Percentiles rank a stretch among this genome's conserved stretches.
These are phyloP conservation scores for Trogon surrucura DNA, from an alignment of 2,113 vertebrate species.

Conservation along the genomic window DNA sequence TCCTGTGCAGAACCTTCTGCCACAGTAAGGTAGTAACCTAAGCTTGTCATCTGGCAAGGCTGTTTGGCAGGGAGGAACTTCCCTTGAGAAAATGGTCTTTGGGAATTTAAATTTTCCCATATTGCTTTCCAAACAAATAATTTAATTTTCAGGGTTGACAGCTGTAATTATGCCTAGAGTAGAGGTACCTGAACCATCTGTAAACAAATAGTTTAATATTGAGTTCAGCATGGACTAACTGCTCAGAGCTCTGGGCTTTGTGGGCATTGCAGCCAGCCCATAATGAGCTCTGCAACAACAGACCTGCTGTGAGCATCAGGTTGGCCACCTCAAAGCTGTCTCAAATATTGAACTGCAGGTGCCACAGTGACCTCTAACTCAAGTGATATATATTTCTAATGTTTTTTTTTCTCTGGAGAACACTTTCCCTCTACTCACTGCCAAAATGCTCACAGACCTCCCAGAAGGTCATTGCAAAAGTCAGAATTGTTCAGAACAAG, in stretches of 20 bases:
- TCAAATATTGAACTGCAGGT: not conserved
- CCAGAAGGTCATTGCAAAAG: not conserved
- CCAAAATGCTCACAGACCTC: not conserved
- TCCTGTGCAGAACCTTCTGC: not conserved
- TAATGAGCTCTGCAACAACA: not conserved
- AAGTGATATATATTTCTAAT: not conserved
- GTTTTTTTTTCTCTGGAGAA: not conserved
- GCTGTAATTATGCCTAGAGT: not conserved
- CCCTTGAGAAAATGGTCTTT: not conserved
- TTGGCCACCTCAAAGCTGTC: not conserved
- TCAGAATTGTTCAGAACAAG: not conserved
- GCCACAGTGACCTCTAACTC: not conserved
- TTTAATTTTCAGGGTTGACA: not conserved
- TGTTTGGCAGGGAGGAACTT: not conserved
- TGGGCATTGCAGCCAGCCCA: not conserved
- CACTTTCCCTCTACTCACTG: not conserved
- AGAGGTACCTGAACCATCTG: not conserved
- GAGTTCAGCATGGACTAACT: not conserved
- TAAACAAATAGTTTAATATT: not conserved
- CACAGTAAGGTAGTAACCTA: not conserved
- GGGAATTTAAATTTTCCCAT: not conserved
- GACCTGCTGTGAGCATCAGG: not conserved
- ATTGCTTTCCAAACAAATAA: not conserved
- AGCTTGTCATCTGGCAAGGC: not conserved
- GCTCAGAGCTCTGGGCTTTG: not conserved